Base-by-base conservation (phyloP, 64 coral and sea anemone species). In the Stichodactyla mertensii region DNA sequence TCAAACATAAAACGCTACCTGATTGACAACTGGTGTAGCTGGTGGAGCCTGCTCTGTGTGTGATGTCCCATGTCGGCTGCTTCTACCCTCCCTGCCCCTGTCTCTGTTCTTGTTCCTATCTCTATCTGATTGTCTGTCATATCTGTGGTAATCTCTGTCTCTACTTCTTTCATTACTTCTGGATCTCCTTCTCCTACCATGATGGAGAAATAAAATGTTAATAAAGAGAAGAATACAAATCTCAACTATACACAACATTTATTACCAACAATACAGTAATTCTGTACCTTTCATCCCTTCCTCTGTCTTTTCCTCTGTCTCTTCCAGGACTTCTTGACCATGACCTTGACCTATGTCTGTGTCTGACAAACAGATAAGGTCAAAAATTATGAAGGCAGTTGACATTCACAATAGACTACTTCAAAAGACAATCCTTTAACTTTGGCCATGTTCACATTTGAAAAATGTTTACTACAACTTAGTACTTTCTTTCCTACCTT, bases 11-110 rank as follows among this genome's bases (percentile, higher is more conserved):
- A 31, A 10, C 24, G 27, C 79, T 86, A 92, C 95, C 90, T 98
- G 95, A 64, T 85, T 92, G 19, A 87, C 87, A 19, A 92, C 88
- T 57, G 95, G 95, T 59, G 87, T 83, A 52, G 74, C 81, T 60
- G 92, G 90, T 12, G 95, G 95, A 11, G 92, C 84, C 77, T 98
- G 90, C 24, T 98, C 92, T 36, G 89, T 89, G n/a, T 79, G 87
- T 31, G 81, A 89, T 78, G 85, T 87, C 10, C 89, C 71, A 82
- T 90, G 94, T 31, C 81, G 86, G 52, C 86, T 80, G 67, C 90
- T 89, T 66, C 78, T 16, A 52, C 79, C 56, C 80, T 88, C 64
- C 83, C 87, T 88, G 77, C 14, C 83, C 52, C 77, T 89, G 31
- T 79, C 80, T 18, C 84, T 83, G 45, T 91, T 54, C 23, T 16